Conservation (phyloP, 2,113 vertebrate genomes). For the Proteles cristata region DNA sequence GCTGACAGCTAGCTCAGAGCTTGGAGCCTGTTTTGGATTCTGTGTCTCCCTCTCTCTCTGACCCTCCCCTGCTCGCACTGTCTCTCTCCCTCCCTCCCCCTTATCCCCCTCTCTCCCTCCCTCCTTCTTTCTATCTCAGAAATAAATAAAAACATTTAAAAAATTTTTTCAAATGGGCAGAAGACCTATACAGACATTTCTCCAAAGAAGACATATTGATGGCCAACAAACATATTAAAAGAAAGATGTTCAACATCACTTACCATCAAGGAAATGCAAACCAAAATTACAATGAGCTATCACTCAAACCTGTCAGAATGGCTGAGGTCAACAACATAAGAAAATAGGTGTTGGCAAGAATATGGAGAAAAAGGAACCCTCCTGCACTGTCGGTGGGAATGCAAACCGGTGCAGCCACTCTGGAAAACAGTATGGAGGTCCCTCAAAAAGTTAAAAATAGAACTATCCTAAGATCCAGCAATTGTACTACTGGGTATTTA, state of each 20-base stretch:
- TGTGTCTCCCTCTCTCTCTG: no score
- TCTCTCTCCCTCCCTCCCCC: no score
- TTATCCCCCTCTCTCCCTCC: no score
- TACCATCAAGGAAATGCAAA: not conserved
- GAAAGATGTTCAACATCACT: not conserved
- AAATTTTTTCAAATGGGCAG: not conserved
- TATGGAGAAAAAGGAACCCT: not conserved
- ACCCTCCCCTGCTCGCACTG: no score
- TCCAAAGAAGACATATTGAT: not conserved
- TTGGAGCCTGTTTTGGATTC: no score
- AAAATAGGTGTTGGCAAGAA: not conserved
- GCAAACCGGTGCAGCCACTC: not conserved
- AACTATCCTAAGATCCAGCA: not conserved
- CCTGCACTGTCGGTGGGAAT: not conserved
- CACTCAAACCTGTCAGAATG: not conserved
- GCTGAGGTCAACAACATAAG: not conserved
- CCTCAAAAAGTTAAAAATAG: not conserved
- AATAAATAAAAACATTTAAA: no score
- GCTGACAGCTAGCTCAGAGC: no score
- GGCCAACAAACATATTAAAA: not conserved
- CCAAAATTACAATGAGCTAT: not conserved
- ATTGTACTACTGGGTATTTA: not conserved
- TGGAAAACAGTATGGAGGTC: not conserved
- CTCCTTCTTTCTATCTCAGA: no score
- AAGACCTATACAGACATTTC: not conserved